Base-by-base conservation (phyloP, 2,113 vertebrate species). In the Tympanuchus pallidicinctus region DNA sequence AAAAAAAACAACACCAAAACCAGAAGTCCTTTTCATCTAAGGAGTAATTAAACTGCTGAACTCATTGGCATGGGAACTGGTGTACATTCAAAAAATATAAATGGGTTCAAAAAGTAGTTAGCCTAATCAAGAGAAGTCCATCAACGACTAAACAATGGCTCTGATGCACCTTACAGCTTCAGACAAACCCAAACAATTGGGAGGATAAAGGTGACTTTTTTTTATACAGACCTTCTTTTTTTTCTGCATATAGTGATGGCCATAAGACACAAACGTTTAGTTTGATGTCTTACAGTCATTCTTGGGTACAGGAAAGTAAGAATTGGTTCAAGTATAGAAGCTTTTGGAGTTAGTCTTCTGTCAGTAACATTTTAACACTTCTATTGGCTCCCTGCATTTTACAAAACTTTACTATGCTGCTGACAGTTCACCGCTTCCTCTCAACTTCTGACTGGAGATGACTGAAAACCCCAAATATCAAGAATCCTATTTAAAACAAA, bases 31-130 rank as follows among this genome's bases (percentile, higher is more conserved):
- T 90, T 86, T 64, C 27, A 92, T 59, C n/a, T 90, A 71, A 77
- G 50, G 36, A 64, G 72, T 48, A 92, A 92, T 88, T 92, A 94
- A 92, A 81, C 27, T 83, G 76, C 8, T 0, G 45, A 94, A 94
- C 21, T 78, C 69, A 22, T 34, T 88, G 80, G 69, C 65, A 90
- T 16, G 81, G 57, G 57, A 61, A 56, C 47, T 82, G 77, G 61
- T 25, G 56, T 10, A 90, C 5, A 52, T 81, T 67, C 25, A 45
- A 83, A 64, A 17, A 80, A 30, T 57, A 50, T 66, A 73, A 90
- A 73, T 0, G 1, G 11, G 20, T 93, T 90, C 30, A 82, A 82
- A 89, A 88, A 80, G 15, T 27, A 63, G 66, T 27, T 48, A 52
- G n/a, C 20, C 86, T 80, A 43, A 73, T 57, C 61, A 88, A 71